Conservation (phyloP, 2,797 vertebrate species). For the Yasuhikotakia modesta region DNA sequence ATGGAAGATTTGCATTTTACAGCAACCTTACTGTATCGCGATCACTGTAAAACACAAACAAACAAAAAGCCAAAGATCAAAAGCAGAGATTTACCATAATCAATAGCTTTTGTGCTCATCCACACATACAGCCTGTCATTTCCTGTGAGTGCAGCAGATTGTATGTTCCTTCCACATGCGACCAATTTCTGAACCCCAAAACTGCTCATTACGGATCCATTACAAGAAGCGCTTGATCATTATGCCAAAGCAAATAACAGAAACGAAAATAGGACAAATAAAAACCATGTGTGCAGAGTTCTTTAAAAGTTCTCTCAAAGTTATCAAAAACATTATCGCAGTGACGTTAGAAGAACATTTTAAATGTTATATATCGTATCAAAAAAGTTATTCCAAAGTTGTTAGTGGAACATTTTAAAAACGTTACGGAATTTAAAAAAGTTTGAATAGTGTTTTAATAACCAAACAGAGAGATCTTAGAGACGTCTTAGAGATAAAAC, state of each 20-base stretch:
- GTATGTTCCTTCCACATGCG: background rate
- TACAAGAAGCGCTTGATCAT: conserved; percentile 28
- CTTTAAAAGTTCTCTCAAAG: no score
- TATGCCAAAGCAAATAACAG: conserved; percentile 26
- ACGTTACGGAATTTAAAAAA: no score
- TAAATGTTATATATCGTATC: no score
- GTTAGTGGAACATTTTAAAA: no score
- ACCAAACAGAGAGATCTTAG: no score
- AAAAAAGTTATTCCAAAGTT: no score
- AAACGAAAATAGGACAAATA: conserved; percentile 26
- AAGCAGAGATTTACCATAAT: background rate
- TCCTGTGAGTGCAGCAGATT: background rate
- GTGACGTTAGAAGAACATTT: no score
- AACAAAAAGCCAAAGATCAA: background rate
- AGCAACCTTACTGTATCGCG: background rate
- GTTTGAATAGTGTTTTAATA: no score
- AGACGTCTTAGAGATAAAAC: no score
- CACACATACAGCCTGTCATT: background rate
- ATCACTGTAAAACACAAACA: background rate
- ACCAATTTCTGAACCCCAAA: background rate
- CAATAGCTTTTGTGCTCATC: background rate
- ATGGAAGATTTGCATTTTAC: background rate
- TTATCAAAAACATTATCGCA: no score
- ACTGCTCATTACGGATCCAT: conserved; percentile 28
- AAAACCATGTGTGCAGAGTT: conserved; percentile 16